A percentile compares a stretch with the other conserved stretches of the same genome.
phyloP scores from a whole-genome alignment of 2,113 vertebrate genomes.

The Uropsilus gracilis region DNA sequence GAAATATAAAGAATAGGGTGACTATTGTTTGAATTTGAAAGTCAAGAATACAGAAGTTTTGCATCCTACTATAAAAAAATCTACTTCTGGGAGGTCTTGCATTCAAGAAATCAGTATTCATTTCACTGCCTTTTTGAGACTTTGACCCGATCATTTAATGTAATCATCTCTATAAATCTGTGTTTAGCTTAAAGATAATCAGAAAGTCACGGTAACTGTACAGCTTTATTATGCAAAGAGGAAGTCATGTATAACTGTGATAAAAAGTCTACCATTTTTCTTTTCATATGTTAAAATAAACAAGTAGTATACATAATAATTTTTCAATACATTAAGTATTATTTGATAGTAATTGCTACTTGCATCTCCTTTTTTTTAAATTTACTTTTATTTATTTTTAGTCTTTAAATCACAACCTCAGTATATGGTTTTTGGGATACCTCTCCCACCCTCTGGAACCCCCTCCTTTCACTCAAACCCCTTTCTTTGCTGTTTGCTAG shows the following conservation, averaged over 20 bases:
- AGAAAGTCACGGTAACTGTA: background rate
- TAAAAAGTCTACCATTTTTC: conserved; percentile 34
- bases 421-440: no score
- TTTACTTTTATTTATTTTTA: no score
- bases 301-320: conserved; percentile 63
- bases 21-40: background rate
- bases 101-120: conserved; percentile 37
- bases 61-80: background rate
- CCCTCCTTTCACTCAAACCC: no score
- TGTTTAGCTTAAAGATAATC: conserved; percentile 65
- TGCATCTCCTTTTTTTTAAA: conserved; percentile 34
- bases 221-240: background rate
- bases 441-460: no score
- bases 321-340: conserved; percentile 55
- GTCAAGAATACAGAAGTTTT: background rate
- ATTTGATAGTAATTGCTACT: conserved; percentile 56
- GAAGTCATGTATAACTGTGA: conserved; percentile 9
- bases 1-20: background rate
- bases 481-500: no score
- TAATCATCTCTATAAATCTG: conserved; percentile 69
- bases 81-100: background rate
- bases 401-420: no score
- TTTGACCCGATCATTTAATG: conserved; percentile 13
- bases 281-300: background rate
- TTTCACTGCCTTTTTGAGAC: conserved; percentile 52